Conservation (phyloP, 2,113 vertebrate species). For the Elachura formosa region DNA sequence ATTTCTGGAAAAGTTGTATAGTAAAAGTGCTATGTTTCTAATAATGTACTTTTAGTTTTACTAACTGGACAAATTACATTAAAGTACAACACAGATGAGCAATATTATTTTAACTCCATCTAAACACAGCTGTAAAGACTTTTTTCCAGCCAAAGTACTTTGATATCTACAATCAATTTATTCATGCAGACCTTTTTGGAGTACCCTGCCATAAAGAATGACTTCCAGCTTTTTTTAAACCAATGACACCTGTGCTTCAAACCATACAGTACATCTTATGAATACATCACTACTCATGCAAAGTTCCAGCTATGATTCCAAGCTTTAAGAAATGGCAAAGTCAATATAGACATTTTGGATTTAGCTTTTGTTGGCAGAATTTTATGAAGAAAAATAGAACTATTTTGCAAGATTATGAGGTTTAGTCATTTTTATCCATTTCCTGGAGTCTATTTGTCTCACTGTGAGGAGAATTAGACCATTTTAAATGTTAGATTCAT, state of each 20-base stretch:
- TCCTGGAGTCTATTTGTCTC: not conserved
- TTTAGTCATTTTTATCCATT: not conserved
- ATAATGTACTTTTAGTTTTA: not conserved
- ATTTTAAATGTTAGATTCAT: not conserved
- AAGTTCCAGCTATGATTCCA: not conserved
- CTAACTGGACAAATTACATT: not conserved
- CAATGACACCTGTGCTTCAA: not conserved
- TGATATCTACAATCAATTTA: not conserved
- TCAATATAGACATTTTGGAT: not conserved
- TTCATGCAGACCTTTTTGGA: not conserved
- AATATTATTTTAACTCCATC: constrained; percentile 21
- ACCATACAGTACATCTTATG: not conserved
- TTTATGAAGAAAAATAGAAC: not conserved
- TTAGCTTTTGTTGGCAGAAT: not conserved
- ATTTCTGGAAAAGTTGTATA: not conserved
- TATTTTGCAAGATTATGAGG: not conserved
- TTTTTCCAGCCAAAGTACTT: not conserved
- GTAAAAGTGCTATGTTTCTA: not conserved
- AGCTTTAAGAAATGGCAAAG: not conserved
- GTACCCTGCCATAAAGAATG: not conserved
- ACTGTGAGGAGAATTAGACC: not conserved
- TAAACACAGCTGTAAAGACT: not conserved
- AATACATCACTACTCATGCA: not conserved
- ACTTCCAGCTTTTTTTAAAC: not conserved
- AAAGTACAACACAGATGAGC: not conserved